phyloP scores from a whole-genome alignment of 2,797 vertebrate species.

The Melanotaenia parkinsoni region DNA sequence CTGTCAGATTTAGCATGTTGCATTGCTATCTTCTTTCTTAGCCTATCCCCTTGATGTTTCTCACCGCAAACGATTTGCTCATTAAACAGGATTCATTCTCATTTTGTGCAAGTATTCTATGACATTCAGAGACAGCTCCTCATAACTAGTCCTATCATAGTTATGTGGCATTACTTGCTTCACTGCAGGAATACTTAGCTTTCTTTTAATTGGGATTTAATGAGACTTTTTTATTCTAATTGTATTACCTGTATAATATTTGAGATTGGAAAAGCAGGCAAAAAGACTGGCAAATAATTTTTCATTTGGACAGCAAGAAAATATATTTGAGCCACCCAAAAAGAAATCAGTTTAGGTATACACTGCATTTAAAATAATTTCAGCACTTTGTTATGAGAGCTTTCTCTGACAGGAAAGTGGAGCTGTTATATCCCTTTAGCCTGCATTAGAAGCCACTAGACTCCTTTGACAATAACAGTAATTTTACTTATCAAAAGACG shows the following conservation, averaged over 20 bases:
- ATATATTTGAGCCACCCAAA: background rate
- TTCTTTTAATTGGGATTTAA: background rate
- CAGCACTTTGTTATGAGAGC: background rate
- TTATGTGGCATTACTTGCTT: background rate
- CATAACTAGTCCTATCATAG: background rate
- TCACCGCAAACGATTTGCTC: background rate
- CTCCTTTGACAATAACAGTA: background rate
- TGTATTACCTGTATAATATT: background rate
- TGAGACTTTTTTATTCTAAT: background rate
- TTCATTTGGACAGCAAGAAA: background rate
- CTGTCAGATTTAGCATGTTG: slow-evolving; percentile 50
- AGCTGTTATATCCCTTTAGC: background rate
- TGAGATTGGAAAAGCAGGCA: background rate
- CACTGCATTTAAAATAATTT: background rate
- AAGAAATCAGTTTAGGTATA: background rate
- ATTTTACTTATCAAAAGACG: background rate
- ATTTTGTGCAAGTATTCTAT: background rate
- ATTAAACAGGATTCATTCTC: background rate
- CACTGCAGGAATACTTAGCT: background rate
- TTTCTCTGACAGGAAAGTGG: background rate
- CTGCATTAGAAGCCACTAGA: background rate
- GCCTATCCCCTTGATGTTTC: slow-evolving; percentile 13
- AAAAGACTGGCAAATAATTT: background rate
- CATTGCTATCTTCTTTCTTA: slow-evolving; percentile 8
- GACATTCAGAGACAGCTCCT: background rate